Evolutionary conservation across 2,888 invertebrate genomes (phyloP).

Genomic region (Drosophila algonquin): DNA sequence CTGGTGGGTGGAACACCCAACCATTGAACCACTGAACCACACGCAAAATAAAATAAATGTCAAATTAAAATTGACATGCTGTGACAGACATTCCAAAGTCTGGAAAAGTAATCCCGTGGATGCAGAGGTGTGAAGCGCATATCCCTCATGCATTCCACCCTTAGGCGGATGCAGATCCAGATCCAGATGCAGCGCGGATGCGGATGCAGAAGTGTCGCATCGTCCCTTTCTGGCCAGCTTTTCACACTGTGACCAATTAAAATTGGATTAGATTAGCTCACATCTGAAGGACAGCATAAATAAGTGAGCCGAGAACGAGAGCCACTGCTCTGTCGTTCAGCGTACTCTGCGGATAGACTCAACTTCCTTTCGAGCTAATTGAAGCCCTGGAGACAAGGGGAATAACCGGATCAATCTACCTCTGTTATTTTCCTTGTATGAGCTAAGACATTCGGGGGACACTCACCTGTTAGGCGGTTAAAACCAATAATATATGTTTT

Average conservation of each 20-base stretch:
- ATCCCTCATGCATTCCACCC: not conserved
- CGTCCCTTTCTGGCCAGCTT: conserved; percentile 10
- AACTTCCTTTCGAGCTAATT: too few relatives aligned
- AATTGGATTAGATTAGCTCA: conserved; percentile 31
- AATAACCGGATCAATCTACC: too few relatives aligned
- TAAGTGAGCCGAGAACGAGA: not conserved
- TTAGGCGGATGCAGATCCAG: not conserved
- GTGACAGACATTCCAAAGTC: conserved; percentile 45
- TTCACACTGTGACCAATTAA: conserved; percentile 32
- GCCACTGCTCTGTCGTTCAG: too few relatives aligned
- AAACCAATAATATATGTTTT: too few relatives aligned
- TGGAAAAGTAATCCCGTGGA: not conserved
- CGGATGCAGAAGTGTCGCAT: not conserved
- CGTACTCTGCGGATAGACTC: too few relatives aligned
- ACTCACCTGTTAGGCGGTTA: too few relatives aligned
- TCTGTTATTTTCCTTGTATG: too few relatives aligned
- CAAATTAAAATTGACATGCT: conserved; percentile 75
- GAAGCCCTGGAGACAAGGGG: not conserved
- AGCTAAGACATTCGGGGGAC: too few relatives aligned
- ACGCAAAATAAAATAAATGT: conserved; percentile 69
- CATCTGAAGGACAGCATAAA: conserved; percentile 1
- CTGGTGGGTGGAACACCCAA: not conserved
- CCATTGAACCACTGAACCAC: conserved; percentile 1
- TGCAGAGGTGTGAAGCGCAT: conserved; percentile 17
- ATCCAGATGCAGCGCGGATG: not conserved